phyloP scores from a whole-genome alignment of 2,888 invertebrate species.

The Tromatobia lineatoria region DNA sequence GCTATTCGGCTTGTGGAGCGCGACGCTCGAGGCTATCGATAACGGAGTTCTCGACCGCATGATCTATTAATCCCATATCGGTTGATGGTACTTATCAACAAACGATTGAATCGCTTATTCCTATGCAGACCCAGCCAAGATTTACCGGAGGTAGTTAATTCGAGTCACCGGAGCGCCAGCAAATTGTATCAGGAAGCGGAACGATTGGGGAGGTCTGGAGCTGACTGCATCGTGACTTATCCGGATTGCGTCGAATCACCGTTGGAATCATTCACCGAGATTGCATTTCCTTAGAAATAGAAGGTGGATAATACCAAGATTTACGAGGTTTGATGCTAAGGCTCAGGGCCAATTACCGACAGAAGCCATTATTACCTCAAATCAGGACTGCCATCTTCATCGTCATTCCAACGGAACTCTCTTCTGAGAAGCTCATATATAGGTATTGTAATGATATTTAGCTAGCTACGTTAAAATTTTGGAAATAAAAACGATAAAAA shows the following conservation, averaged over 20 bases:
- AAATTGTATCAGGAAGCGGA: constrained; percentile 83
- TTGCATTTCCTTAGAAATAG: constrained; percentile 75
- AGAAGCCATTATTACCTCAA: not conserved
- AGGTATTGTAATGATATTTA: constrained; percentile 15
- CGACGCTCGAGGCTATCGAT: constrained; percentile 10
- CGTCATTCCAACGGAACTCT: not conserved
- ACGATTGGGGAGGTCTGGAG: constrained; percentile 80
- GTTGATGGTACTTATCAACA: constrained; percentile 45
- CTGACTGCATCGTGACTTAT: constrained; percentile 81
- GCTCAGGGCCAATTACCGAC: not conserved
- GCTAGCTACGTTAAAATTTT: not conserved
- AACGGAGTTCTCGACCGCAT: not conserved
- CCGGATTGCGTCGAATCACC: constrained; percentile 82
- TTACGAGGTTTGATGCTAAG: not conserved
- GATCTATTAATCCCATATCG: constrained; percentile 52
- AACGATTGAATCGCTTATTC: constrained; percentile 64
- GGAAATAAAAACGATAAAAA: no score
- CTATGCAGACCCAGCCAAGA: constrained; percentile 82
- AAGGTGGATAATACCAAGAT: no score
- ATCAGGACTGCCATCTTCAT: not conserved
- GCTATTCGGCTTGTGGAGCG: not conserved
- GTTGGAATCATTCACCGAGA: constrained; percentile 82
- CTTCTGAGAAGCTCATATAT: not conserved
- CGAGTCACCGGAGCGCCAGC: constrained; percentile 76
- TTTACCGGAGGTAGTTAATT: constrained; percentile 76